These are phyloP conservation scores for Siniperca chuatsi DNA, from an alignment of 2,113 vertebrate genomes.

Conservation along the genomic window DNA sequence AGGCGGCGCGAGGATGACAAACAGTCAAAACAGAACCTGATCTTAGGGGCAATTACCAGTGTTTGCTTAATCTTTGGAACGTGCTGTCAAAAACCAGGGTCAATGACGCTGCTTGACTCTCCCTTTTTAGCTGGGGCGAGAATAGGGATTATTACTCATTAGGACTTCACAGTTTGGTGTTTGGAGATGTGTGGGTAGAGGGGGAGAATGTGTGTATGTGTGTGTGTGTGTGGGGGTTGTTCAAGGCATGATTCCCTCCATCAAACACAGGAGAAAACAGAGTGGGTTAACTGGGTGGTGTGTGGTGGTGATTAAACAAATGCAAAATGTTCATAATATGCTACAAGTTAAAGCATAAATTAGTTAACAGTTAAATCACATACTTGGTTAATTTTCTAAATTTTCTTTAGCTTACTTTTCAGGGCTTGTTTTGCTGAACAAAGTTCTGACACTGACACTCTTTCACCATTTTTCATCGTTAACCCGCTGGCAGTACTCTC, in stretches of 20 bases:
- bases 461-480: conserved; percentile 29
- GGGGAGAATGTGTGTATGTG: background rate
- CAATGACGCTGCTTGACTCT: conserved; percentile 70
- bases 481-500: conserved; percentile 55
- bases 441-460: conserved; percentile 50
- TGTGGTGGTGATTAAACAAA: background rate
- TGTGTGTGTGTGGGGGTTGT: too few species aligned
- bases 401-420: conserved; percentile 5
- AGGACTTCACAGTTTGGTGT: conserved; percentile 73
- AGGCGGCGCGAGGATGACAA: conserved; percentile 66
- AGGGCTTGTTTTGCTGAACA: conserved; percentile 19
- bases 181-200: conserved; percentile 47
- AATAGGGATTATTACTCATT: conserved; percentile 78
- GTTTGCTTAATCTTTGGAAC: conserved; percentile 81
- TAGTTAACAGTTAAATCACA: background rate
- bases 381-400: background rate
- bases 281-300: background rate
- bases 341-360: background rate
- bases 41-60: conserved; percentile 76
- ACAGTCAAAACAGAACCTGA: conserved; percentile 82
- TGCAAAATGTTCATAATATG: background rate
- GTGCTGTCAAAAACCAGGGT: conserved; percentile 73
- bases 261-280: conserved; percentile 8
- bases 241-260: conserved; percentile 6
- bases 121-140: conserved; percentile 52